Conservation (phyloP, 2,888 invertebrate genomes). For the Cepaea hortensis region DNA sequence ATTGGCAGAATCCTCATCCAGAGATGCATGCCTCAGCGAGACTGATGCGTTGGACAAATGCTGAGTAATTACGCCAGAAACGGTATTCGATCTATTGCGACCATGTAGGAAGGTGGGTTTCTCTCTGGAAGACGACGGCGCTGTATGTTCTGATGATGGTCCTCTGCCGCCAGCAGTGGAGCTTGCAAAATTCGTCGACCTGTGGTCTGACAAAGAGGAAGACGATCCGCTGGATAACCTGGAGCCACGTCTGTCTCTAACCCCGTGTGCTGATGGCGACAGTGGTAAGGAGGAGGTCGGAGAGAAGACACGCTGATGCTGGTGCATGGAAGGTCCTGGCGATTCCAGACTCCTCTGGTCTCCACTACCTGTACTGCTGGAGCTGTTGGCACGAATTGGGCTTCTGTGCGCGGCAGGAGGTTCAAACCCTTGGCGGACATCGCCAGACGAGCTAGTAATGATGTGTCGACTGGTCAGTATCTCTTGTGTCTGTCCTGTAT, state of each 20-base stretch:
- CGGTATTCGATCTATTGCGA: not conserved
- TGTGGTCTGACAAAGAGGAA: constrained; percentile 39
- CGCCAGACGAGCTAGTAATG: not conserved
- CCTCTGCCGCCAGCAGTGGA: not conserved
- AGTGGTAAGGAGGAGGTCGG: not conserved
- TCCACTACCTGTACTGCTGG: constrained; percentile 11
- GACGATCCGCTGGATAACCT: constrained; percentile 42
- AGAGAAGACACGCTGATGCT: constrained; percentile 24
- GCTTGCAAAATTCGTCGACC: constrained; percentile 7
- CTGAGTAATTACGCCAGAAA: not conserved
- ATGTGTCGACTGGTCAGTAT: not conserved
- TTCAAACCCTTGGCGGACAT: constrained; percentile 19
- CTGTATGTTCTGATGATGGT: constrained; percentile 15
- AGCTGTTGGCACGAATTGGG: constrained; percentile 25
- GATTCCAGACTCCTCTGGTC: constrained; percentile 23
- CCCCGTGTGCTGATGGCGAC: constrained; percentile 20
- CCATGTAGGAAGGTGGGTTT: not conserved
- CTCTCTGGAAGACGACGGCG: constrained; percentile 33
- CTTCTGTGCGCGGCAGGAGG: constrained; percentile 31
- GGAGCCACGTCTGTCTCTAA: constrained; percentile 35
- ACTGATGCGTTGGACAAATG: not conserved
- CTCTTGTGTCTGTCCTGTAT: constrained; percentile 32
- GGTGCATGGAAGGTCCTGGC: not conserved
- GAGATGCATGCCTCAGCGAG: not conserved
- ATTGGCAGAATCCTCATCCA: not conserved